Conservation (phyloP, 2,113 vertebrate genomes). For the Xyliphius kryptos region DNA sequence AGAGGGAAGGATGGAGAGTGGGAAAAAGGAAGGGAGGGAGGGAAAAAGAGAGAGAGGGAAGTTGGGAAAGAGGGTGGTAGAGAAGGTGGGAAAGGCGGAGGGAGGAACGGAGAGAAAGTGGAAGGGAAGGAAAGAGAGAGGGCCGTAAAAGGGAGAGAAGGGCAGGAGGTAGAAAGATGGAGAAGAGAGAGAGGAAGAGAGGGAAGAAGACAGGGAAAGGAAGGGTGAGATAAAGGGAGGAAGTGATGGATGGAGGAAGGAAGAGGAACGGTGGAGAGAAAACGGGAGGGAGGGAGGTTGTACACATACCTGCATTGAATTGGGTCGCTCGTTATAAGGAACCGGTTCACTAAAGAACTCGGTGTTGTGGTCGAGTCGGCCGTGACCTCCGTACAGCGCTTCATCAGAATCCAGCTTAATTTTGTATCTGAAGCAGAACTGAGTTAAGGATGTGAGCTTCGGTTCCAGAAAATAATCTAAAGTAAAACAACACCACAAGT, state of each 20-base stretch:
- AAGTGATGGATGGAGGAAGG: not conserved
- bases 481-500: no score
- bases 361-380: conserved; percentile 82
- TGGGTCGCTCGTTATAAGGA: conserved; percentile 68
- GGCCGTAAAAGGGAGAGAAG: no score
- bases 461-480: not conserved
- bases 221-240: no score
- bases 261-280: not conserved
- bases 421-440: conserved; percentile 70
- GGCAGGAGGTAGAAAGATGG: no score
- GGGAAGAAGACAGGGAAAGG: no score
- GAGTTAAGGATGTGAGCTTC: conserved; percentile 66
- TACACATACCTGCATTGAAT: conserved; percentile 76
- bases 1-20: not conserved
- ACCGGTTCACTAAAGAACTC: conserved; percentile 79
- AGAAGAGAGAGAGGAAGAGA: no score
- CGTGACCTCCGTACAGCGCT: conserved; percentile 80
- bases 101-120: no score
- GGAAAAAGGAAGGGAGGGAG: not conserved
- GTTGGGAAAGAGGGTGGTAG: no score
- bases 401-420: conserved; percentile 88
- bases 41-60: not conserved
- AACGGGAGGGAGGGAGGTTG: not conserved
- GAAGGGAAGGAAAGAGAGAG: no score
- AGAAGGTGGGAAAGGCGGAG: no score